Percentiles rank a stretch among this genome's conserved stretches.
Conservation (phyloP, 2,888 invertebrate species). For the Ophonus ardosiacus region DNA sequence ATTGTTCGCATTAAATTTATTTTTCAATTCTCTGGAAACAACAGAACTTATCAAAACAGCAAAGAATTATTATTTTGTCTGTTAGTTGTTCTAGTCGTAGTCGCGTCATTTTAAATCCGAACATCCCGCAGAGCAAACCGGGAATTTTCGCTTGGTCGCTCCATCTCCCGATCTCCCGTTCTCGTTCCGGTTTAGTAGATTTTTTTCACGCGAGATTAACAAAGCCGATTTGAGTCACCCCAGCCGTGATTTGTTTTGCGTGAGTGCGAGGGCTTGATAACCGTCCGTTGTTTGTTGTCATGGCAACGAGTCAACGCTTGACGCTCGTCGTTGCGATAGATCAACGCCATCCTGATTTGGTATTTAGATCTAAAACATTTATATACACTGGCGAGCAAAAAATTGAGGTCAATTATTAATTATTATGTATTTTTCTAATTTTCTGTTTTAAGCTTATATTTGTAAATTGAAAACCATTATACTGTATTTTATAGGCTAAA, state of each 20-base stretch:
- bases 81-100: not conserved
- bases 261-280: conserved; percentile 37
- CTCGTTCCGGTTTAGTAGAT: conserved; percentile 4
- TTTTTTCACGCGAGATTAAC: conserved; percentile 47
- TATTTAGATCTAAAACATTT: no score
- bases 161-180: not conserved
- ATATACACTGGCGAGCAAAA: no score
- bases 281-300: conserved; percentile 38
- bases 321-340: not conserved
- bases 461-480: no score
- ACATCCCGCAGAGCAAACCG: not conserved
- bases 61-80: not conserved
- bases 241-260: conserved; percentile 29
- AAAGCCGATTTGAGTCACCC: conserved; percentile 28
- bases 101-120: not conserved
- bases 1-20: no score
- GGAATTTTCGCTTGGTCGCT: not conserved
- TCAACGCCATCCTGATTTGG: not conserved
- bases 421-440: no score
- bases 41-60: not conserved
- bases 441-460: no score
- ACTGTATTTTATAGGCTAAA: no score
- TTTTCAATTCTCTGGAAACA: no score
- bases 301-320: conserved; percentile 11
- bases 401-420: no score